Evolutionary conservation across 2,113 vertebrate species (phyloP).

Genomic region (Psettodes erumei): DNA sequence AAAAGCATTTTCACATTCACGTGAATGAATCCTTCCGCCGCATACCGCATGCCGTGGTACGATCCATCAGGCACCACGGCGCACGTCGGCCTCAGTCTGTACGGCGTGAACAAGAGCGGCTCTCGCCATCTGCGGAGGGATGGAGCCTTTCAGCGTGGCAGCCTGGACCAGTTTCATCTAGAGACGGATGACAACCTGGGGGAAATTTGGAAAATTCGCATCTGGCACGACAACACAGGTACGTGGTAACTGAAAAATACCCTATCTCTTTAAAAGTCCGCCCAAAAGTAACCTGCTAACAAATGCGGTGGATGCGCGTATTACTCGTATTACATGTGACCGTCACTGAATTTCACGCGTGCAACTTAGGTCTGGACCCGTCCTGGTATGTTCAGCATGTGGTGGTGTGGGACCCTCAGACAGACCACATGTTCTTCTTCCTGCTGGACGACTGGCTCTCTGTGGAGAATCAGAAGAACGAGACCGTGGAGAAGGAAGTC

Average conservation of each 20-base stretch:
- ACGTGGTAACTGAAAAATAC: background rate
- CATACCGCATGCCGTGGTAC: background rate
- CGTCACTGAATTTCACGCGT: background rate
- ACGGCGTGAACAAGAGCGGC: slow-evolving; percentile 84
- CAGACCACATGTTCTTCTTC: slow-evolving; percentile 86
- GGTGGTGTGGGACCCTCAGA: slow-evolving; percentile 85
- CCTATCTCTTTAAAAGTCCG: background rate
- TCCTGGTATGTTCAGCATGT: slow-evolving; percentile 86
- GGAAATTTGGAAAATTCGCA: slow-evolving; percentile 86
- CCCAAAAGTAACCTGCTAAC: too few relatives aligned
- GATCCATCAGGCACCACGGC: slow-evolving; percentile 81
- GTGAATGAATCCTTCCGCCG: background rate
- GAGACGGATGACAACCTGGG: slow-evolving; percentile 83
- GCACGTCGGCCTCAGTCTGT: slow-evolving; percentile 84
- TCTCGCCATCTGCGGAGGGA: slow-evolving; percentile 82
- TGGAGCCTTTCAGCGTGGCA: slow-evolving; percentile 82
- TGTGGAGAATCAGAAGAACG: slow-evolving; percentile 83
- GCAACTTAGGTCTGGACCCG: slow-evolving; percentile 80
- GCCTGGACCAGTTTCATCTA: slow-evolving; percentile 84
- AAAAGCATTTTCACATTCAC: background rate
- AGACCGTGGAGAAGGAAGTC: slow-evolving; percentile 84
- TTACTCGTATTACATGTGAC: too few relatives aligned
- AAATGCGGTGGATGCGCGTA: too few relatives aligned
- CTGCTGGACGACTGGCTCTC: slow-evolving; percentile 86
- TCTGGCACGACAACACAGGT: slow-evolving; percentile 90